phyloP scores from a whole-genome alignment of 2,797 vertebrate genomes.

The Selene dorsalis region DNA sequence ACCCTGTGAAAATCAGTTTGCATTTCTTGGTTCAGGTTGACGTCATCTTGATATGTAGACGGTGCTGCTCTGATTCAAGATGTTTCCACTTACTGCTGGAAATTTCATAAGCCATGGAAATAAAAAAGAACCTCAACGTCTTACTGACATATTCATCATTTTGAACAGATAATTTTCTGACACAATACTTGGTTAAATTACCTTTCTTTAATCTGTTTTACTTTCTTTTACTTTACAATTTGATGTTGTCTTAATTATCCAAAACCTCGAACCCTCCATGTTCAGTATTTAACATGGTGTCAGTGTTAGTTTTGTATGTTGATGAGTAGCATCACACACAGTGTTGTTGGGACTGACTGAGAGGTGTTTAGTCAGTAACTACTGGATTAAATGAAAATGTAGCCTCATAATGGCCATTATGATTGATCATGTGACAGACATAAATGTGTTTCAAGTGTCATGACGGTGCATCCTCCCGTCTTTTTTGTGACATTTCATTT shows the following conservation, averaged over 20 bases:
- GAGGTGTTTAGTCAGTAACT: background rate
- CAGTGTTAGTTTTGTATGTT: too few relatives aligned
- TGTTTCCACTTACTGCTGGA: background rate
- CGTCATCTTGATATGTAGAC: conserved; percentile 7
- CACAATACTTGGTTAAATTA: background rate
- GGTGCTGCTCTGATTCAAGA: conserved; percentile 1
- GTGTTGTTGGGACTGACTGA: too few relatives aligned
- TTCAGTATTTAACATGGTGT: too few relatives aligned
- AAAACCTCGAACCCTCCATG: background rate
- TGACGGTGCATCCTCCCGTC: too few relatives aligned
- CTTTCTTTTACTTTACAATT: background rate
- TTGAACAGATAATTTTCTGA: background rate
- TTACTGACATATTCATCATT: background rate
- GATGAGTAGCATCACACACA: too few relatives aligned
- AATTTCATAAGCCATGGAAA: conserved; percentile 1
- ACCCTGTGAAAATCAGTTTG: conserved; percentile 21
- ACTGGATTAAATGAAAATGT: background rate
- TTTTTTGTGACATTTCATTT: too few relatives aligned
- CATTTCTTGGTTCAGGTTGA: conserved; percentile 11
- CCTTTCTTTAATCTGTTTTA: background rate
- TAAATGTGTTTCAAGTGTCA: too few relatives aligned
- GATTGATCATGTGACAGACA: background rate
- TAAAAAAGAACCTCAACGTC: background rate
- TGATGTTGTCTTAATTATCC: background rate
- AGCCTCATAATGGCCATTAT: background rate